A percentile compares a stretch with the other conserved stretches of the same genome.
Evolutionary conservation across 2,888 invertebrate genomes (phyloP).

Genomic region (Habrosyne pyritoides): DNA sequence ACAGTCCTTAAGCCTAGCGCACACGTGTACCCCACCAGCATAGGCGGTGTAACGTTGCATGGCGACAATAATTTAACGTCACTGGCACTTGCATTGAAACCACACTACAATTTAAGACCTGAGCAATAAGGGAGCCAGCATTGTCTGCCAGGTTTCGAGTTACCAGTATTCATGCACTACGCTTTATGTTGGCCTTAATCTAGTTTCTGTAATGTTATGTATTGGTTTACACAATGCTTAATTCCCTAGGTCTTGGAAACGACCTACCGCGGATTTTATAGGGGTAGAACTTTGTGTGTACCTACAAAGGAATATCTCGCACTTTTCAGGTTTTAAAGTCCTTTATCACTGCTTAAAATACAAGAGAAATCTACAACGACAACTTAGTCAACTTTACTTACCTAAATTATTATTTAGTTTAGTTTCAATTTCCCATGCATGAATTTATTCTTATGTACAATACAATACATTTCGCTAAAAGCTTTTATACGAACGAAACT

Average conservation of each 20-base stretch:
- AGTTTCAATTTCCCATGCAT: background rate
- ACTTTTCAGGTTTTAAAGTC: background rate
- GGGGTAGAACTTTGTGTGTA: slow-evolving; percentile 19
- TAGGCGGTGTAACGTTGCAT: slow-evolving; percentile 72
- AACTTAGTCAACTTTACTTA: background rate
- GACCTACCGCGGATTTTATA: slow-evolving; percentile 46
- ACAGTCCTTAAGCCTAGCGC: slow-evolving; percentile 61
- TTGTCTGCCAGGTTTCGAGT: slow-evolving; percentile 75
- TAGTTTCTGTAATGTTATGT: slow-evolving; percentile 47
- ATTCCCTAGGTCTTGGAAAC: slow-evolving; percentile 27
- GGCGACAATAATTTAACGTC: slow-evolving; percentile 81
- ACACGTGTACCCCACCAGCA: slow-evolving; percentile 62
- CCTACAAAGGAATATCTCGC: slow-evolving; percentile 9
- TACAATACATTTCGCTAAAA: background rate
- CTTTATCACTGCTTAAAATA: background rate
- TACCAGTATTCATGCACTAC: slow-evolving; percentile 68
- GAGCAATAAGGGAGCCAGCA: slow-evolving; percentile 79
- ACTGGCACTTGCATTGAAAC: slow-evolving; percentile 80
- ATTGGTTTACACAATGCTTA: slow-evolving; percentile 25
- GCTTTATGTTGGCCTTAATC: slow-evolving; percentile 62
- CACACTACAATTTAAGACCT: slow-evolving; percentile 80
- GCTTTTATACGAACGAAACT: background rate
- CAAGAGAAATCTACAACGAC: background rate
- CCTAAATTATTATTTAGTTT: background rate
- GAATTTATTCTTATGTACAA: background rate